These are phyloP conservation scores for Trypoxylon attenuatum DNA, from an alignment of 2,888 invertebrate species.

Conservation along the genomic window DNA sequence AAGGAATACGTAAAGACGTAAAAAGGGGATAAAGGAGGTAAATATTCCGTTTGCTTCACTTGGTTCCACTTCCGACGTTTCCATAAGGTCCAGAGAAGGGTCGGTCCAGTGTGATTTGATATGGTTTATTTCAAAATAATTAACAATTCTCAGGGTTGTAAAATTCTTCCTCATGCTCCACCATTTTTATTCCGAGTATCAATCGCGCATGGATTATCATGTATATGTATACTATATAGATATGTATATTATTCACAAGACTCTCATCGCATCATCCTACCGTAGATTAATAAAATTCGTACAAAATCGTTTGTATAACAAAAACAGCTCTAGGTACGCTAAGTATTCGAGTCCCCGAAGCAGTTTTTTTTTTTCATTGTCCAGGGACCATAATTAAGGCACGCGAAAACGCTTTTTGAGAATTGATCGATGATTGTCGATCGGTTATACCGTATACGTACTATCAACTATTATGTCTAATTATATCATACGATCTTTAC, in stretches of 20 bases:
- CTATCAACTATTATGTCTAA: slow-evolving; percentile 7
- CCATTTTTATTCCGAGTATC: slow-evolving; percentile 25
- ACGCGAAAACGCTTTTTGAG: slow-evolving; percentile 22
- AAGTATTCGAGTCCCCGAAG: slow-evolving; percentile 58
- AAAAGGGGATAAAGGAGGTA: too few species aligned
- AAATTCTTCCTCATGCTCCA: slow-evolving; percentile 36
- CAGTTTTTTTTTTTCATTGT: slow-evolving; percentile 35
- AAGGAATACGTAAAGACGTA: slow-evolving; percentile 10
- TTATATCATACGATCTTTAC: slow-evolving; percentile 13
- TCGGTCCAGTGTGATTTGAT: slow-evolving; percentile 29
- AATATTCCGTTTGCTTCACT: too few species aligned
- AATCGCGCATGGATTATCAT: slow-evolving; percentile 40
- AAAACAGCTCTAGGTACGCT: slow-evolving; percentile 61
- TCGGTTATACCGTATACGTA: slow-evolving; percentile 12
- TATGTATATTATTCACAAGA: slow-evolving; percentile 73
- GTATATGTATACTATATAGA: slow-evolving; percentile 56
- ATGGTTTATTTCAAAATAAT: slow-evolving; percentile 68
- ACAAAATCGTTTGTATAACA: slow-evolving; percentile 70
- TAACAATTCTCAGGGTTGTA: slow-evolving; percentile 63
- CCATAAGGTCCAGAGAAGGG: not conserved
- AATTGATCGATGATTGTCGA: slow-evolving; percentile 7
- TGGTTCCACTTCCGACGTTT: too few species aligned
- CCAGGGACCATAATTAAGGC: slow-evolving; percentile 21
- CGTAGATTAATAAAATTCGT: slow-evolving; percentile 66
- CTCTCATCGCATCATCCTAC: slow-evolving; percentile 26